Evolutionary conservation across 1,140 invertebrate species (phyloP).

Genomic region (Delia radicum): DNA sequence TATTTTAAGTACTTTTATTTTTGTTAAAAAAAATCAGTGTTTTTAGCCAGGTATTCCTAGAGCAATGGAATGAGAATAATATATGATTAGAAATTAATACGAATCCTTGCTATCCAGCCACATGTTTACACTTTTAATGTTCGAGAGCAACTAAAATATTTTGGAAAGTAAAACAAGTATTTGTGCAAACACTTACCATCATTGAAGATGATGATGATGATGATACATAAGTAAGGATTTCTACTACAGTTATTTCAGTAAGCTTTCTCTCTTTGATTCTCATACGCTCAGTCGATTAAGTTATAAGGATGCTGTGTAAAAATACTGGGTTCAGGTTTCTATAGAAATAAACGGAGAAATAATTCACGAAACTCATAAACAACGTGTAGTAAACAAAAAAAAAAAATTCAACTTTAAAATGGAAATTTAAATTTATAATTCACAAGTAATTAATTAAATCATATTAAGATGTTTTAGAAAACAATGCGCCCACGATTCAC

Average conservation of each 20-base stretch:
- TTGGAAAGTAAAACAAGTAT: constrained; percentile 5
- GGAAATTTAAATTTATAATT: too few relatives aligned
- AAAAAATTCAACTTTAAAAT: too few relatives aligned
- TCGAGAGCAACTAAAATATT: constrained; percentile 7
- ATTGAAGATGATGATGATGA: neutral
- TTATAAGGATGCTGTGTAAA: neutral
- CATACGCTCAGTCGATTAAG: neutral
- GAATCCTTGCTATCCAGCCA: neutral
- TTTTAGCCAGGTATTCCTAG: neutral
- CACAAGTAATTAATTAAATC: neutral
- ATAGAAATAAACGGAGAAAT: too few relatives aligned
- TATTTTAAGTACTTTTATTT: neutral
- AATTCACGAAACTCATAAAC: neutral
- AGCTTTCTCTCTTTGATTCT: neutral
- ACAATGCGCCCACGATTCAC: too few relatives aligned
- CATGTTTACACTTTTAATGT: constrained; percentile 10
- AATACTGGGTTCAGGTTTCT: neutral
- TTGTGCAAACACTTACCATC: neutral
- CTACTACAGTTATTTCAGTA: neutral
- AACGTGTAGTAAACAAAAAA: too few relatives aligned
- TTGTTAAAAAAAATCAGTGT: neutral
- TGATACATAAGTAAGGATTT: neutral
- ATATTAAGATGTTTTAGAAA: neutral
- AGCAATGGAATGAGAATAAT: neutral
- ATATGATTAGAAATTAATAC: neutral